These are phyloP conservation scores for Lithosia quadra DNA, from an alignment of 2,888 invertebrate species.

Conservation along the genomic window DNA sequence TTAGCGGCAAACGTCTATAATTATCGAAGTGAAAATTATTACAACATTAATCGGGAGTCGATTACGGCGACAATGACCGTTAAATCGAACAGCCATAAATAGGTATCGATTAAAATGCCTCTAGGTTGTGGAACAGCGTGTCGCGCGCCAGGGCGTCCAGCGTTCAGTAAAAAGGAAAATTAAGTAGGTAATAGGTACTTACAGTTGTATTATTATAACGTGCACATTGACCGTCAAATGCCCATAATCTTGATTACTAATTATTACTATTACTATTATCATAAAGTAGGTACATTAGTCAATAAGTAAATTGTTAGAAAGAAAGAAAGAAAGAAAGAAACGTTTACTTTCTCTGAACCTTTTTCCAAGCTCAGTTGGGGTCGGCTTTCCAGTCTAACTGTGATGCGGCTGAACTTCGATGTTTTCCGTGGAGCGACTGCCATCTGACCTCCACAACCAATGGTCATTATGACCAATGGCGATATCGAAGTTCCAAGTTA, in stretches of 20 bases:
- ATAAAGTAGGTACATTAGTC: too few species aligned
- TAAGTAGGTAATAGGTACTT: not conserved
- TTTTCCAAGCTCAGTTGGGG: too few species aligned
- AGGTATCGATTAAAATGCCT: conserved; percentile 55
- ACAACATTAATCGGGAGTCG: conserved; percentile 40
- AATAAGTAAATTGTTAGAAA: too few species aligned
- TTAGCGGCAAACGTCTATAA: conserved; percentile 39
- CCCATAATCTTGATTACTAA: not conserved
- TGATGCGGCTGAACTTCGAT: too few species aligned
- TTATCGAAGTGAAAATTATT: conserved; percentile 33
- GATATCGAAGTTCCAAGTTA: too few species aligned
- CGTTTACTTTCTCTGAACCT: too few species aligned
- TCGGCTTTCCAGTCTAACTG: too few species aligned
- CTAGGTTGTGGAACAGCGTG: conserved; percentile 14
- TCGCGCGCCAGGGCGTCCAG: conserved; percentile 4
- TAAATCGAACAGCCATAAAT: conserved; percentile 55
- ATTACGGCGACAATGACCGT: conserved; percentile 50
- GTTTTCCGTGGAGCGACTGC: too few species aligned
- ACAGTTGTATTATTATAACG: not conserved
- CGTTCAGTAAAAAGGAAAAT: not conserved
- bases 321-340: too few species aligned
- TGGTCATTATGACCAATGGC: too few species aligned
- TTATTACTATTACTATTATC: too few species aligned
- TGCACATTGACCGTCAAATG: not conserved
- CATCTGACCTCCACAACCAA: too few species aligned